Conservation (phyloP, 2,888 invertebrate species). For the Euzetes globulus region DNA sequence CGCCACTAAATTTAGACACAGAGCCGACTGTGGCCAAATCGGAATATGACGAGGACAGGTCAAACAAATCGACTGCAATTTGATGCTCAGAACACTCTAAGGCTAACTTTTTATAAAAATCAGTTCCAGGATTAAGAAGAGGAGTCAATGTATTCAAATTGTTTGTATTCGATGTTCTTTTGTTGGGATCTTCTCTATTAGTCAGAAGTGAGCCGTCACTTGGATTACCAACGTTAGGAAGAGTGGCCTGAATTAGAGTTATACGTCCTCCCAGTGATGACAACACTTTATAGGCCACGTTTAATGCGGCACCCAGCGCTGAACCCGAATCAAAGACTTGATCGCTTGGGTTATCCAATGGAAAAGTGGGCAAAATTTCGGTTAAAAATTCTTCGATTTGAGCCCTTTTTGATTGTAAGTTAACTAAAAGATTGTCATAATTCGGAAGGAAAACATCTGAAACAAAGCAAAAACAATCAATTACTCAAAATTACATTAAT, state of each 20-base stretch:
- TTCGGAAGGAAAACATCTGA: conserved; percentile 81
- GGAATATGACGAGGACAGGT: conserved; percentile 83
- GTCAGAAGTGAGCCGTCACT: conserved; percentile 55
- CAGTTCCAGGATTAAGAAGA: conserved; percentile 66
- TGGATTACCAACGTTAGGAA: conserved; percentile 69
- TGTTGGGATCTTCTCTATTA: conserved; percentile 78
- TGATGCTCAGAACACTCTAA: conserved; percentile 94
- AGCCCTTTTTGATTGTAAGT: conserved; percentile 74
- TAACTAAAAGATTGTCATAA: conserved; percentile 84
- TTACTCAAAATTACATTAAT: not conserved
- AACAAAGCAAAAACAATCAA: conserved; percentile 40
- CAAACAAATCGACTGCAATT: conserved; percentile 88
- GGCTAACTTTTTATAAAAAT: conserved; percentile 93
- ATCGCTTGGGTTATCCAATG: conserved; percentile 40
- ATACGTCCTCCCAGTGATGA: conserved; percentile 86
- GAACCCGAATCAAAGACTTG: conserved; percentile 59
- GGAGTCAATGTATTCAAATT: conserved; percentile 35
- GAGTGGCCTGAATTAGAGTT: conserved; percentile 83
- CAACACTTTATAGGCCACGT: conserved; percentile 84
- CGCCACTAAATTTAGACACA: conserved; percentile 38
- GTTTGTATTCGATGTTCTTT: conserved; percentile 59
- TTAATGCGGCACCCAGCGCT: conserved; percentile 85
- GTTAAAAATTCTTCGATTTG: conserved; percentile 47
- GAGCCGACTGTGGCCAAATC: conserved; percentile 75
- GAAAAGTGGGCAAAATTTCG: conserved; percentile 39